Evolutionary conservation across 2,888 invertebrate species (phyloP).

Genomic region (Philaethria dido): DNA sequence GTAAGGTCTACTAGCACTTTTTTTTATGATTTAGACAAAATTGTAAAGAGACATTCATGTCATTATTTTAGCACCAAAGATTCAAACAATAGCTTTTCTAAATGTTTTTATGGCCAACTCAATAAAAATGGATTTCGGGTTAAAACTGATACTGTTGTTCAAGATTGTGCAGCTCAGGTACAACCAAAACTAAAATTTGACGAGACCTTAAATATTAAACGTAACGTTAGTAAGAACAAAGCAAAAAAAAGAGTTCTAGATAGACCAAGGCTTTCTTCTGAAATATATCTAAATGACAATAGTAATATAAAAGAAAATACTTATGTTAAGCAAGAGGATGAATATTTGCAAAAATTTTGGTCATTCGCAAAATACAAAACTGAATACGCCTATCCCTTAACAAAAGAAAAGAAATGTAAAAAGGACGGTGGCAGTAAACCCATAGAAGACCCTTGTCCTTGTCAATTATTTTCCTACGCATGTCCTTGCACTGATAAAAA

Average conservation of each 20-base stretch:
- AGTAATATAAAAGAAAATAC: slow-evolving; percentile 46
- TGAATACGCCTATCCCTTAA: slow-evolving; percentile 59
- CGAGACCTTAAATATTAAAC: slow-evolving; percentile 53
- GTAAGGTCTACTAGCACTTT: slow-evolving; percentile 66
- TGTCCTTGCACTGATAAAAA: slow-evolving; percentile 61
- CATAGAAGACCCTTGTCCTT: slow-evolving; percentile 66
- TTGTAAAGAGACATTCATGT: slow-evolving; percentile 68
- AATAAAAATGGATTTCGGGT: slow-evolving; percentile 50
- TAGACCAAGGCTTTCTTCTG: slow-evolving; percentile 57
- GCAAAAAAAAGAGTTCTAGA: slow-evolving; percentile 50
- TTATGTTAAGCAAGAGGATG: slow-evolving; percentile 46
- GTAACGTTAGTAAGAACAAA: too few relatives aligned
- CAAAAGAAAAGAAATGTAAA: slow-evolving; percentile 58
- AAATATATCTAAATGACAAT: slow-evolving; percentile 62
- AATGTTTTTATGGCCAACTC: slow-evolving; percentile 45
- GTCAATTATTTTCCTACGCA: slow-evolving; percentile 70
- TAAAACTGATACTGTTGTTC: slow-evolving; percentile 59
- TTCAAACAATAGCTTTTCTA: slow-evolving; percentile 55
- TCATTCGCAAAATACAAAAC: slow-evolving; percentile 67
- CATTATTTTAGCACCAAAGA: slow-evolving; percentile 53
- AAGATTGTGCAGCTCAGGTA: slow-evolving; percentile 64
- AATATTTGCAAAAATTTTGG: slow-evolving; percentile 63
- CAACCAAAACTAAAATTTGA: slow-evolving; percentile 53
- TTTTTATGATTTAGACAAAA: slow-evolving; percentile 71
- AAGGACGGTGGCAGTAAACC: slow-evolving; percentile 59